Conservation (phyloP, 1,140 invertebrate species). For the Myzus persicae region DNA sequence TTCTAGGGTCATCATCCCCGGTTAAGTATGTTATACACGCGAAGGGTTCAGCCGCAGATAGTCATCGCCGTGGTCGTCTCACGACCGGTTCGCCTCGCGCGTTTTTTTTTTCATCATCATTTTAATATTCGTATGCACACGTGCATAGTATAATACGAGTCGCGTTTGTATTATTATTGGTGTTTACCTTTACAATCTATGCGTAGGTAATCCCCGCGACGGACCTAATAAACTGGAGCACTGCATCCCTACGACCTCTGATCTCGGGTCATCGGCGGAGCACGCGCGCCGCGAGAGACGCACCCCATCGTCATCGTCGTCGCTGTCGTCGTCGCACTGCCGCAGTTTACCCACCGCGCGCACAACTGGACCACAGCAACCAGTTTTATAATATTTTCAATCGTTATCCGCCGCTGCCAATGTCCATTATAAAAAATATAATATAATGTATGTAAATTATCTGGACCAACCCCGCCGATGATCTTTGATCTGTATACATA, state of each 20-base stretch:
- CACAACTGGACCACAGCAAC: constrained; percentile 12
- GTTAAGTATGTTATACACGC: background rate
- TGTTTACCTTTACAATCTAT: background rate
- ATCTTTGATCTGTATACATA: constrained; percentile 18
- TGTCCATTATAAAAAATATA: background rate
- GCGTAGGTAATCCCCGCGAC: background rate
- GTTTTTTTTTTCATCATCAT: background rate
- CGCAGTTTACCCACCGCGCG: background rate
- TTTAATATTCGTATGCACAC: background rate
- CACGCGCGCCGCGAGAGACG: background rate
- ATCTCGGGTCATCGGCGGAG: constrained; percentile 12
- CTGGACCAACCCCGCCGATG: constrained; percentile 38
- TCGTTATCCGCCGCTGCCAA: background rate
- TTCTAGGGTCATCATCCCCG: constrained; percentile 45
- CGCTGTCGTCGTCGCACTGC: too few species aligned
- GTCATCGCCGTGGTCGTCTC: constrained; percentile 36
- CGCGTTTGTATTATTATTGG: background rate
- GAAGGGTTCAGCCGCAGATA: constrained; percentile 22
- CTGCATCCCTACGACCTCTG: constrained; percentile 37
- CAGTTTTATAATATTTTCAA: background rate
- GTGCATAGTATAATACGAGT: background rate
- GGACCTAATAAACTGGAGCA: constrained; percentile 36
- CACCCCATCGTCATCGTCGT: background rate
- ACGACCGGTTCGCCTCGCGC: constrained; percentile 26
- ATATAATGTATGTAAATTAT: constrained; percentile 5